Conservation (phyloP, 2,888 invertebrate species). For the Drosophila cracens region DNA sequence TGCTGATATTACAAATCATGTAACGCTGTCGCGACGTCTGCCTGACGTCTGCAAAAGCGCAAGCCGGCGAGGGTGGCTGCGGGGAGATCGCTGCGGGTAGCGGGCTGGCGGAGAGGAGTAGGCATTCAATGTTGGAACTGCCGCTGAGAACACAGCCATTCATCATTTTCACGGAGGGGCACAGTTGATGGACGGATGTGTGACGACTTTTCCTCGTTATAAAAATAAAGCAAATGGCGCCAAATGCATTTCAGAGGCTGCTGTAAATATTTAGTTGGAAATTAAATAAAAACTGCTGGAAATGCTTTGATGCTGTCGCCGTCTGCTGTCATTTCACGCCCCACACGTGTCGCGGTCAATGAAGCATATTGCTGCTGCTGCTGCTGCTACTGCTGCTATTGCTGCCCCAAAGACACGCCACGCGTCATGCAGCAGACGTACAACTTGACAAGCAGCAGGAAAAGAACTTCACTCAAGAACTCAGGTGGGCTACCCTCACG, state of each 20-base stretch:
- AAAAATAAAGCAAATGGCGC: constrained; percentile 75
- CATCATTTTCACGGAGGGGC: constrained; percentile 57
- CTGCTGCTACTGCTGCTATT: background rate
- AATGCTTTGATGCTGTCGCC: constrained; percentile 53
- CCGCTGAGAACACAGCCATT: constrained; percentile 53
- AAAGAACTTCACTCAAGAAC: background rate
- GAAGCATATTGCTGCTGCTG: constrained; percentile 41
- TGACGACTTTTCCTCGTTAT: constrained; percentile 73
- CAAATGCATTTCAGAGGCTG: constrained; percentile 58
- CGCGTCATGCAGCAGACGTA: constrained; percentile 19
- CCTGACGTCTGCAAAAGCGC: constrained; percentile 68
- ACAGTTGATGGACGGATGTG: constrained; percentile 76
- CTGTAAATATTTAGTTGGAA: constrained; percentile 66
- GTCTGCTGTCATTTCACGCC: constrained; percentile 55
- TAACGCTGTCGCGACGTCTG: constrained; percentile 68
- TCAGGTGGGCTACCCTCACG: constrained; percentile 15
- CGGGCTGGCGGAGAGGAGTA: background rate
- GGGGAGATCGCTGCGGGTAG: background rate
- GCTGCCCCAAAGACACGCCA: constrained; percentile 35
- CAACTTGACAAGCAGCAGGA: constrained; percentile 11
- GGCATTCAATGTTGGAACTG: constrained; percentile 22
- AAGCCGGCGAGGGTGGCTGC: background rate
- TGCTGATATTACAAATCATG: constrained; percentile 80
- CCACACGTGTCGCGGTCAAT: constrained; percentile 69
- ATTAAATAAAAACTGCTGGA: constrained; percentile 42